Base-by-base conservation (phyloP, 2,888 invertebrate genomes). In the Scaptomyza parva region DNA sequence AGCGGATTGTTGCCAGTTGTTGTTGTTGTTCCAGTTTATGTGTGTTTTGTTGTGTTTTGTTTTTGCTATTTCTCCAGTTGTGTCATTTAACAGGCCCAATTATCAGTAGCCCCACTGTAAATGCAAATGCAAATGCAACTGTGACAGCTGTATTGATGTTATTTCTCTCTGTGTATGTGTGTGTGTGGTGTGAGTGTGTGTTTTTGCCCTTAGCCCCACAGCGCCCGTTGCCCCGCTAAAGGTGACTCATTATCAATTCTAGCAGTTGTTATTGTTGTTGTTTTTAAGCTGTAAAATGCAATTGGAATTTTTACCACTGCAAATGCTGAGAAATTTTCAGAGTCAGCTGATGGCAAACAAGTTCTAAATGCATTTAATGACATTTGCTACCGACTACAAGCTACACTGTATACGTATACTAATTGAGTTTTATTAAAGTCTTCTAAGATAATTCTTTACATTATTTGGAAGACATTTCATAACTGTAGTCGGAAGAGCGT, bases 81-180 rank as follows among this genome's bases (percentile, higher is more conserved):
- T 63, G 48, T 65, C 71, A 63, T 62, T 79, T 85, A 67, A 75
- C 78, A 72, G 65, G 40, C 59, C 54, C 72, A 85, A 85, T 85
- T 80, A 85, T 72, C 86, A 72, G 55, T 55, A 57, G 54, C 52
- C 43, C 53, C 30, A 60, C 60, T 60, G 43, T 51, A 54, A 59
- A 70, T 61, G 60, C 47, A 65, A 59, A 70, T 61, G 60, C 47
- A 65, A 65, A 51, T 61, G 60, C 71, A 54, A 62, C 61, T 64
- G 72, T 55, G 52, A 78, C 82, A 84, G 69, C 70, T 65, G 70
- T 78, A 67, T 47, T 64, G n/a, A 14, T 14, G 1, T 22, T 40
- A 22, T 39, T 22, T 40, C 17, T 43, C 8, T 18, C 8, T n/a
- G 8, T 12, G 14, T 26, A 8, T 22, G 3, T 35, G 0, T 18